These are phyloP conservation scores for Australoheros facetus DNA, from an alignment of 2,797 vertebrate genomes.

Conservation along the genomic window DNA sequence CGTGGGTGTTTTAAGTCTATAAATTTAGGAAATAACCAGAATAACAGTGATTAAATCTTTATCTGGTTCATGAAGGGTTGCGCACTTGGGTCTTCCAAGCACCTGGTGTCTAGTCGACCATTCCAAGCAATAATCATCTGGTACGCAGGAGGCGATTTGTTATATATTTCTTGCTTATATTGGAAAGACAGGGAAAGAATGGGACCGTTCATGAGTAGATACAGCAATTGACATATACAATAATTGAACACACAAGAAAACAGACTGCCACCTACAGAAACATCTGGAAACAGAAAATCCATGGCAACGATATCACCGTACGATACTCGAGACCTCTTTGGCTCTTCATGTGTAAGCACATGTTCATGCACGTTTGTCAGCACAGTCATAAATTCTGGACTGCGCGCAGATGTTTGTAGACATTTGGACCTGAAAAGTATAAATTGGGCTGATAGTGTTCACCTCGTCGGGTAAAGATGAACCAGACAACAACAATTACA, in stretches of 20 bases:
- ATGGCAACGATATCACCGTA: neutral
- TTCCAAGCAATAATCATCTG: constrained; percentile 39
- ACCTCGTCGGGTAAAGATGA: neutral
- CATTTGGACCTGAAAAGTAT: neutral
- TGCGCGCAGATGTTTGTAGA: constrained; percentile 1
- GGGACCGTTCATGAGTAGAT: neutral
- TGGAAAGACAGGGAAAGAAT: constrained; percentile 16
- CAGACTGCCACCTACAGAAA: neutral
- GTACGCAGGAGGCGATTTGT: constrained; percentile 28
- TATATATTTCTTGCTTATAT: constrained; percentile 16
- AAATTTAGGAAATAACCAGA: constrained; percentile 27
- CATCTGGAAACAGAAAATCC: constrained; percentile 5
- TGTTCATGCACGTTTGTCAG: neutral
- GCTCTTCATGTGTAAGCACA: neutral
- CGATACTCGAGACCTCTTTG: neutral
- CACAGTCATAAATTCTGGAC: neutral
- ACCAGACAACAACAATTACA: neutral
- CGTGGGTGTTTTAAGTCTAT: constrained; percentile 17
- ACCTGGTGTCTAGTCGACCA: constrained; percentile 33
- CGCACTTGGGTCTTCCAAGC: constrained; percentile 10
- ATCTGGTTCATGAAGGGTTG: constrained; percentile 18
- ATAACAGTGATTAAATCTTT: constrained; percentile 25
- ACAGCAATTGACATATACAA: neutral
- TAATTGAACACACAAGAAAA: neutral
- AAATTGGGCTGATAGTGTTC: neutral